Evolutionary conservation across 37 sponge, comb jelly and placozoan genomes (phyloP).

Genomic region (Hexactinellida sp.): DNA sequence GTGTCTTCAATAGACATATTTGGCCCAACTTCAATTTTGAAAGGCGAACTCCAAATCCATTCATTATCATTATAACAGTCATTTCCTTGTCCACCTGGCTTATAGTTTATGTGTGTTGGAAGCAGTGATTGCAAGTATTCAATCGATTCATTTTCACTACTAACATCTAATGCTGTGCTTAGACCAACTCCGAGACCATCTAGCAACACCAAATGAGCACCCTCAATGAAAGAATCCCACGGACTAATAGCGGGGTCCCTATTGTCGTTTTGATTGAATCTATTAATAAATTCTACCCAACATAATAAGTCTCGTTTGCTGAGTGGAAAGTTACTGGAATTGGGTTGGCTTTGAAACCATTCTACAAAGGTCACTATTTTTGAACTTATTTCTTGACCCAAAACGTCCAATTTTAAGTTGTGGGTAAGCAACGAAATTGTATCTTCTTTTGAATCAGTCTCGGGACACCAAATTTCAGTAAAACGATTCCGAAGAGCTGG

Average conservation of each 20-base stretch:
- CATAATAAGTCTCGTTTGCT: conserved; percentile 70
- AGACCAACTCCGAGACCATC: conserved; percentile 42
- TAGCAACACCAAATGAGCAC: conserved; percentile 75
- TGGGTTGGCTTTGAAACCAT: conserved; percentile 1
- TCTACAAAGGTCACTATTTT: not conserved
- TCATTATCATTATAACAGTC: not conserved
- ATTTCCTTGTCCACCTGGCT: not conserved
- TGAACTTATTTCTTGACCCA: not conserved
- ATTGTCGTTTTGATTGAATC: not conserved
- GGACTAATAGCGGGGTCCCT: conserved; percentile 17
- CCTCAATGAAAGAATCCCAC: conserved; percentile 51
- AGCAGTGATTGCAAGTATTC: not conserved
- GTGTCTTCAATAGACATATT: not conserved
- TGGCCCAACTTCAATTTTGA: not conserved
- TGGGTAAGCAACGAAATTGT: conserved; percentile 22
- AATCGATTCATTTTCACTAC: not conserved
- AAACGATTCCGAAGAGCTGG: conserved; percentile 92
- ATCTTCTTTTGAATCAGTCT: conserved; percentile 5
- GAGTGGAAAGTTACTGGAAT: conserved; percentile 23
- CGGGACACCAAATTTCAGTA: conserved; percentile 90
- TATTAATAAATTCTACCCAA: conserved; percentile 80
- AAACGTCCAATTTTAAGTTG: conserved; percentile 17
- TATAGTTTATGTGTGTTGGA: not conserved
- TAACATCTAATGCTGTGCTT: not conserved
- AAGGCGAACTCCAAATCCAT: not conserved